Percentiles rank a stretch among this genome's conserved stretches.
Evolutionary conservation across 2,113 vertebrate genomes (phyloP).

Genomic region (Bos indicus): DNA sequence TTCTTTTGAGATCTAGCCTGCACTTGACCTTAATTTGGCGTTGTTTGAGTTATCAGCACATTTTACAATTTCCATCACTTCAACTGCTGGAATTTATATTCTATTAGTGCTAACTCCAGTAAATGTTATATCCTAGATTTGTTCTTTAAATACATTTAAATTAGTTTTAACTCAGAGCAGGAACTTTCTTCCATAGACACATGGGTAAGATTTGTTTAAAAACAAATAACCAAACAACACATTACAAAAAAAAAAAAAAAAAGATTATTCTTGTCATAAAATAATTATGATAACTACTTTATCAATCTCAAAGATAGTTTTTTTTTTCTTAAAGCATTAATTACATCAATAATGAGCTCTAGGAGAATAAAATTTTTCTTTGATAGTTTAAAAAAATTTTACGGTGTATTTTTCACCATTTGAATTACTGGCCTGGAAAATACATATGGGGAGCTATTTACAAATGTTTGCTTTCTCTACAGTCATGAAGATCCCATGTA

Average conservation of each 20-base stretch:
- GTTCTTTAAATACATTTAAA: constrained; percentile 7
- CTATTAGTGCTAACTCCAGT: neutral
- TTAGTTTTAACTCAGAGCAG: constrained; percentile 4
- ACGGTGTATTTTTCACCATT: neutral
- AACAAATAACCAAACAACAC: neutral
- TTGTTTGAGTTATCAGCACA: neutral
- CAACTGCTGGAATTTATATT: neutral
- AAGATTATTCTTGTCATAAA: neutral
- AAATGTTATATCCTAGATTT: neutral
- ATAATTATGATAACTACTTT: neutral
- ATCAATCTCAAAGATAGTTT: neutral
- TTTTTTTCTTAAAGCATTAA: constrained; percentile 17
- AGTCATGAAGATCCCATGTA: neutral
- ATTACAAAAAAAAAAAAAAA: neutral
- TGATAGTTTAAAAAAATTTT: neutral
- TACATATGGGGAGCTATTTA: neutral
- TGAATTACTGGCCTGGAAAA: neutral
- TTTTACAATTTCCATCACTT: neutral
- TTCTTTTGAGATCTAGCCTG: neutral
- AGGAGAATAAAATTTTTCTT: neutral
- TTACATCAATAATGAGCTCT: neutral
- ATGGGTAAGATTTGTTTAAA: neutral
- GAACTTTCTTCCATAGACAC: neutral
- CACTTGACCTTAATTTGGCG: neutral
- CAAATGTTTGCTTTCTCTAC: neutral